Conservation (phyloP, 2,113 vertebrate genomes). For the Sander lucioperca region DNA sequence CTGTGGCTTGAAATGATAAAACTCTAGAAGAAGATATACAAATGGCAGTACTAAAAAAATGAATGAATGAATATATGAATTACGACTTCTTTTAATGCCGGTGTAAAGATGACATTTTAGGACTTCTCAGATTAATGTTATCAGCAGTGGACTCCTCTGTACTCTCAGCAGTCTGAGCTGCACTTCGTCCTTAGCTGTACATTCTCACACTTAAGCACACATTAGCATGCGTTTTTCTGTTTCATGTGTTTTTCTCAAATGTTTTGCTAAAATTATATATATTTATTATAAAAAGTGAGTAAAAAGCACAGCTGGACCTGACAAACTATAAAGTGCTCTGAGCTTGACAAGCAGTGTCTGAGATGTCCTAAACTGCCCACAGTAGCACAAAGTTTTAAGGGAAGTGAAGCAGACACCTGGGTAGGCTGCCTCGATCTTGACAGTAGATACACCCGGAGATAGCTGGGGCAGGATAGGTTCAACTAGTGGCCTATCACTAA, state of each 20-base stretch:
- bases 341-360: not conserved
- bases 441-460: constrained; percentile 90
- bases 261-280: not conserved
- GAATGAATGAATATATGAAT: not conserved
- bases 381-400: constrained; percentile 15
- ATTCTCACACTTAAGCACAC: not conserved
- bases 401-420: constrained; percentile 85
- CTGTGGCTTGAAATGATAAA: not conserved
- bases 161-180: not conserved
- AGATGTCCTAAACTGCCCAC: constrained; percentile 5
- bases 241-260: not conserved
- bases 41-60: not conserved
- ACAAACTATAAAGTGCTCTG: not conserved
- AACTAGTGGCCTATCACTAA: constrained; percentile 84
- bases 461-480: constrained; percentile 90
- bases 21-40: not conserved
- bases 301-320: not conserved
- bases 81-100: not conserved
- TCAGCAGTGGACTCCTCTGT: not conserved
- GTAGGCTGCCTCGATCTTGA: constrained; percentile 87
- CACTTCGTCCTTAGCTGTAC: not conserved
- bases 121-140: constrained; percentile 16
- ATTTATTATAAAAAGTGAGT: too few relatives aligned
- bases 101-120: not conserved
- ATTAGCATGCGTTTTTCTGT: not conserved